Evolutionary conservation across 1,140 invertebrate species (phyloP).

Genomic region (Phocides pigmalion): DNA sequence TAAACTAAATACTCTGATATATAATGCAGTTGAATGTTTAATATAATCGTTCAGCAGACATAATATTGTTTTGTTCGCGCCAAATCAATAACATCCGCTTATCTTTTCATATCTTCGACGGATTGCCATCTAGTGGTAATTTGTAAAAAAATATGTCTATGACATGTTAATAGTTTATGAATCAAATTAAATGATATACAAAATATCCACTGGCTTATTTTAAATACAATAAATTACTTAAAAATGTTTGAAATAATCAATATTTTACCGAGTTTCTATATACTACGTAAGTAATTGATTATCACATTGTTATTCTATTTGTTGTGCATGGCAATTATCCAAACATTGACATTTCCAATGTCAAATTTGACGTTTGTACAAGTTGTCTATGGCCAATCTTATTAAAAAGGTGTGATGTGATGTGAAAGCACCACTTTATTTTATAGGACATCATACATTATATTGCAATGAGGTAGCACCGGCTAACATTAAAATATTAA

Average conservation of each 20-base stretch:
- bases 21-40: background rate
- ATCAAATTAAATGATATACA: too few species aligned
- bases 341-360: background rate
- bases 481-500: slow-evolving; percentile 45
- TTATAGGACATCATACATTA: slow-evolving; percentile 50
- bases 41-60: background rate
- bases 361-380: slow-evolving; percentile 36
- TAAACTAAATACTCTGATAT: background rate
- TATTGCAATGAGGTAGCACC: slow-evolving; percentile 76
- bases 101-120: slow-evolving; percentile 20
- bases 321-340: background rate
- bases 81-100: slow-evolving; percentile 74
- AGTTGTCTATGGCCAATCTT: slow-evolving; percentile 37
- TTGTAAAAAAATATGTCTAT: background rate
- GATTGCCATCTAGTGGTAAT: slow-evolving; percentile 33
- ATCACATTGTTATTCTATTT: too few species aligned
- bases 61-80: slow-evolving; percentile 54
- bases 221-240: too few species aligned
- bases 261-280: too few species aligned
- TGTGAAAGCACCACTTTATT: slow-evolving; percentile 63
- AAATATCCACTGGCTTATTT: too few species aligned
- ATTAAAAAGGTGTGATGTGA: slow-evolving; percentile 67
- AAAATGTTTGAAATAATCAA: too few species aligned
- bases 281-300: too few species aligned
- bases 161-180: background rate